phyloP scores from a whole-genome alignment of 2,888 invertebrate species.

The Dusona sp. region DNA sequence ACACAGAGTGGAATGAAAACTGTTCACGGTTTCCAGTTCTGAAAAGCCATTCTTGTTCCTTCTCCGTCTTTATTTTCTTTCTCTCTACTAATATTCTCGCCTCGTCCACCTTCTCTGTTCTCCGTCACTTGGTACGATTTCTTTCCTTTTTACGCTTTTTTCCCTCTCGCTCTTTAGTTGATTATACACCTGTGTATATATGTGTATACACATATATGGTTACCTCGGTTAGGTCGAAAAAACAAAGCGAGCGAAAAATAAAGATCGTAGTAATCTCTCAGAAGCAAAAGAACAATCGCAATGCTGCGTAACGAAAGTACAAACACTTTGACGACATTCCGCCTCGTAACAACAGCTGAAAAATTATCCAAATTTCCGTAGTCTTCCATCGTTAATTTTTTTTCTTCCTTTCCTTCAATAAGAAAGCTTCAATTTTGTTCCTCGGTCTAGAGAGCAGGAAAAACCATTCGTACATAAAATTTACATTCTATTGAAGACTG shows the following conservation, averaged over 20 bases:
- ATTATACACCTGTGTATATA: neutral
- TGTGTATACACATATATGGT: neutral
- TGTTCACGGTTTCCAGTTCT: slow-evolving; percentile 44
- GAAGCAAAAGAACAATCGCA: slow-evolving; percentile 24
- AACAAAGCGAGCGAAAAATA: slow-evolving; percentile 11
- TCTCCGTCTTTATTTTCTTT: slow-evolving; percentile 1
- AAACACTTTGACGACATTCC: slow-evolving; percentile 12
- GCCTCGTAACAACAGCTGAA: neutral
- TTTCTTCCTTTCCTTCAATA: neutral
- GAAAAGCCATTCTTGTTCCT: slow-evolving; percentile 28
- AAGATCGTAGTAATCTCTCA: slow-evolving; percentile 11
- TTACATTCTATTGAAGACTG: neutral
- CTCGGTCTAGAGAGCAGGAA: neutral
- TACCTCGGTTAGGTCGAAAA: slow-evolving; percentile 8
- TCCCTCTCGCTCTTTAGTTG: neutral
- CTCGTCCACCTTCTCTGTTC: neutral
- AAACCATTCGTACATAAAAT: neutral
- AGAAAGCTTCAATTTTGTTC: neutral
- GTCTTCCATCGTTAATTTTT: neutral
- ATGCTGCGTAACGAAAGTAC: slow-evolving; percentile 4
- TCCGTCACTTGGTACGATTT: slow-evolving; percentile 24
- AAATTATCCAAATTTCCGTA: neutral
- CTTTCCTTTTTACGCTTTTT: neutral
- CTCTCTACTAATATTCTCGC: slow-evolving; percentile 17
- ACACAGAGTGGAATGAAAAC: slow-evolving; percentile 41